A percentile compares a stretch with the other conserved stretches of the same genome.
Conservation (phyloP, 2,888 invertebrate genomes). For the Mesochorus sp. region DNA sequence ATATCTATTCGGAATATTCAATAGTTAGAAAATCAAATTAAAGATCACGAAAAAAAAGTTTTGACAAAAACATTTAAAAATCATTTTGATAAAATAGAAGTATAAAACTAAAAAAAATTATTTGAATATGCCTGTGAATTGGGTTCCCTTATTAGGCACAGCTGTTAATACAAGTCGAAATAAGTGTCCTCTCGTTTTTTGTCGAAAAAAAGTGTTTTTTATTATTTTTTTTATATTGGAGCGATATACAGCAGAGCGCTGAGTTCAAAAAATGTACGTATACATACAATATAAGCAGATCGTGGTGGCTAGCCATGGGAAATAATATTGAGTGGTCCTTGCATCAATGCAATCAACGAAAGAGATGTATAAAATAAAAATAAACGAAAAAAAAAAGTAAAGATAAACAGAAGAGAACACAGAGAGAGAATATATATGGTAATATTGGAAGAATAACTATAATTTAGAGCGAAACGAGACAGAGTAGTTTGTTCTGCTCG, state of each 20-base stretch:
- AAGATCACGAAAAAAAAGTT: neutral
- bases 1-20: too few relatives aligned
- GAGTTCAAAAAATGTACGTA: slow-evolving; percentile 64
- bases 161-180: too few relatives aligned
- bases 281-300: slow-evolving; percentile 80
- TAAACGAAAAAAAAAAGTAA: slow-evolving; percentile 33
- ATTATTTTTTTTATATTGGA: neutral
- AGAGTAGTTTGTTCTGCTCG: slow-evolving; percentile 41
- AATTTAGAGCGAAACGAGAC: slow-evolving; percentile 55
- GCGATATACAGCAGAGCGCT: slow-evolving; percentile 70
- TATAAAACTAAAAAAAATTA: neutral
- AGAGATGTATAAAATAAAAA: slow-evolving; percentile 61
- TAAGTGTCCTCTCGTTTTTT: too few relatives aligned
- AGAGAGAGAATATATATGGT: slow-evolving; percentile 62
- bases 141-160: neutral
- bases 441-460: slow-evolving; percentile 63
- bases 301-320: slow-evolving; percentile 80
- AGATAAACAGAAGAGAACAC: slow-evolving; percentile 45
- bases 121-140: too few relatives aligned
- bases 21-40: too few relatives aligned
- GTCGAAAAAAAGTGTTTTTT: neutral
- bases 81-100: neutral
- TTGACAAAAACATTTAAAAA: too few relatives aligned
- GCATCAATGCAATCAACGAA: slow-evolving; percentile 83
- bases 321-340: slow-evolving; percentile 90